A percentile compares a stretch with the other conserved stretches of the same genome.
Conservation (phyloP, 1,140 invertebrate genomes). For the Brachionus rubens region DNA sequence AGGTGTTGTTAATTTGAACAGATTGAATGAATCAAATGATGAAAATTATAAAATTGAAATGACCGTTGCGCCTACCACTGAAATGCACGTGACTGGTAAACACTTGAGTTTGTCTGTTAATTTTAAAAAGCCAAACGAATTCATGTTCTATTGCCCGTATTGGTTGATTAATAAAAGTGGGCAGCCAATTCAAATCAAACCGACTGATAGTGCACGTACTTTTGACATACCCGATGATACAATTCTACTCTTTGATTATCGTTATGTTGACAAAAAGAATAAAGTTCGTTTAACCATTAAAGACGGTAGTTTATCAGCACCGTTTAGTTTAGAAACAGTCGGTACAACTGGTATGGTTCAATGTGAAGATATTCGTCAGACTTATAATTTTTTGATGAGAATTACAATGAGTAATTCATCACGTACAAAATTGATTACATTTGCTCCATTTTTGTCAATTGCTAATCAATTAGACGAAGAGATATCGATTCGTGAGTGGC, state of each 20-base stretch:
- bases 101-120: conserved; percentile 17
- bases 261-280: not conserved
- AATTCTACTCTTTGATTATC: conserved; percentile 23
- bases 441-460: conserved; percentile 41
- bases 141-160: conserved; percentile 27
- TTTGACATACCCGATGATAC: conserved; percentile 20
- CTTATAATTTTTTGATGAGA: conserved; percentile 37
- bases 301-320: not conserved
- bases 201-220: too few relatives aligned
- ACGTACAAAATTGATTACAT: conserved; percentile 38
- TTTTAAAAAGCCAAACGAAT: conserved; percentile 37
- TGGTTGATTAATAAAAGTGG: conserved; percentile 44
- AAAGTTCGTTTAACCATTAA: conserved; percentile 19
- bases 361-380: not conserved
- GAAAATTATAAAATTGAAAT: conserved; percentile 15
- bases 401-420: conserved; percentile 43
- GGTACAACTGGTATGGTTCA: conserved; percentile 44
- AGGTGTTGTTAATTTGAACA: not conserved
- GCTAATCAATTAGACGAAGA: conserved; percentile 27
- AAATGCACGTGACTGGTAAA: conserved; percentile 40
- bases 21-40: not conserved
- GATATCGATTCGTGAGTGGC: not conserved
- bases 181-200: conserved; percentile 22
- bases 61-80: conserved; percentile 11
- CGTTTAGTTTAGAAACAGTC: conserved; percentile 42